phyloP scores from a whole-genome alignment of 2,888 invertebrate genomes.

The Agrotis exclamationis region DNA sequence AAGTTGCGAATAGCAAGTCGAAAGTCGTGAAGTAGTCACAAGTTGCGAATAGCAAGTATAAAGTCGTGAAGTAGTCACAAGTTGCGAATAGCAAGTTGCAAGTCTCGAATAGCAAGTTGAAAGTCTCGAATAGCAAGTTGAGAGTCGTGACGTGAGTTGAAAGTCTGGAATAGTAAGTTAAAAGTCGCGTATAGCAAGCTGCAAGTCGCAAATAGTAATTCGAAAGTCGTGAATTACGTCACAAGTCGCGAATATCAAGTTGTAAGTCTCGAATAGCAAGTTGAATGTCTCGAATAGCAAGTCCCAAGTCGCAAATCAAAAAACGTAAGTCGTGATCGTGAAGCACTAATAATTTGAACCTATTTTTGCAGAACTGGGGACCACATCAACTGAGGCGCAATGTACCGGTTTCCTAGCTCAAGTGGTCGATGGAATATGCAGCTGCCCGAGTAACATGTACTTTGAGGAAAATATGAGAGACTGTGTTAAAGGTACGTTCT shows the following conservation, averaged over 20 bases:
- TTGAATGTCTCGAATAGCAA: neutral
- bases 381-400: conserved; percentile 73
- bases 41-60: no score
- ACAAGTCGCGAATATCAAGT: no score
- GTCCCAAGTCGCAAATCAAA: neutral
- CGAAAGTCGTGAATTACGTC: no score
- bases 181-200: neutral
- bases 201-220: neutral
- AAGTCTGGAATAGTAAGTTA: neutral
- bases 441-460: conserved; percentile 83
- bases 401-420: conserved; percentile 79
- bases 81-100: no score
- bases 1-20: neutral
- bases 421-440: conserved; percentile 77
- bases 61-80: no score
- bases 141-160: neutral
- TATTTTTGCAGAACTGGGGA: conserved; percentile 79
- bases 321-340: no score
- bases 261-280: no score
- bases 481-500: conserved; percentile 80
- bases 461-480: conserved; percentile 83
- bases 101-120: no score
- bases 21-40: neutral
- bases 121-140: neutral
- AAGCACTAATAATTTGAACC: neutral